Evolutionary conservation across 2,797 vertebrate species (phyloP), one percentile per base, ranked within the genome.

Genomic region (Limnodromus scolopaceus): DNA sequence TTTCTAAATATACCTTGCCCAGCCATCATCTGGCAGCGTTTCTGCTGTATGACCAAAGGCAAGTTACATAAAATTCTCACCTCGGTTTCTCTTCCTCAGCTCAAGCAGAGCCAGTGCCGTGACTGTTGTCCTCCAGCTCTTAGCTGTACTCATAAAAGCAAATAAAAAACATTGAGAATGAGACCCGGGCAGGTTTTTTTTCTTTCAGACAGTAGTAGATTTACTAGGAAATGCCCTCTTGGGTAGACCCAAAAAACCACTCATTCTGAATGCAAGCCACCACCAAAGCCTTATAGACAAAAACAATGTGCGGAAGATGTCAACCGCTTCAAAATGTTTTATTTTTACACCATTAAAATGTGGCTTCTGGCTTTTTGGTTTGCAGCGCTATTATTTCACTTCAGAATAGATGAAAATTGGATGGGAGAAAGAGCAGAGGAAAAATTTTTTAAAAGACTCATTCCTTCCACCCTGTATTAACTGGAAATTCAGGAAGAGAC

Each of bases 11-110:
- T 94, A 86, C 88, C 66, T 74, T 18, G 20, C n/a, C 57, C 70
- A 63, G 87, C 41, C 89, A 24, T 58, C 1, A 1, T 14, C 85
- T 86, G 69, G 79, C 57, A 23, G 58, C 0, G 0, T 53, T 28
- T 68, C 63, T 3, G 9, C 89, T 90, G 16, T 32, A 49, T 90
- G 93, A 88, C 96, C 85, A 88, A 6, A 0, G 90, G 87, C 63
- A 9, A 87, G 39, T 86, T 82, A 87, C 7, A 86, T 86, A 81
- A 88, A 91, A 95, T 88, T 94, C 92, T 95, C 91, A 81, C 95
- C 82, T 96, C 30, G 0, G 16, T 64, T 81, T 72, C 83, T 86
- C 80, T 86, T 61, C 63, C 61, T 55, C 58, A 8, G 49, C 76
- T 92, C 13, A 2, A 57, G 91, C 81, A 75, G 71, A 75, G 61